Percentiles rank a stretch among this genome's conserved stretches.
phyloP scores from a whole-genome alignment of 2,888 invertebrate species.

The Clivina fossor region DNA sequence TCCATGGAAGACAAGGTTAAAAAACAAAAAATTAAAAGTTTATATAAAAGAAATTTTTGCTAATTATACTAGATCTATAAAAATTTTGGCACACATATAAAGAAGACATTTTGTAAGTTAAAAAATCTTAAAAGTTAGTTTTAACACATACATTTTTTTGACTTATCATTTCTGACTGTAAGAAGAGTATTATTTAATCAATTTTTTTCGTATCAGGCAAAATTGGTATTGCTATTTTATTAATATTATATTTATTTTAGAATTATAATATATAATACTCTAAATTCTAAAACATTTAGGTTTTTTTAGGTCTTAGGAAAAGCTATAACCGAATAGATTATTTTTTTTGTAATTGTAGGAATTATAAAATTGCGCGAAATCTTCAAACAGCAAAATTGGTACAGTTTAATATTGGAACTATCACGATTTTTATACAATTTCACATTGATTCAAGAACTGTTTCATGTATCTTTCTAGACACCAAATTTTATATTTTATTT shows the following conservation, averaged over 20 bases:
- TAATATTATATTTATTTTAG: too few relatives aligned
- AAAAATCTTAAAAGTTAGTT: conserved; percentile 27
- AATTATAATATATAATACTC: conserved; percentile 44
- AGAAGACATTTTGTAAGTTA: conserved; percentile 31
- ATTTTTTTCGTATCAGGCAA: conserved; percentile 50
- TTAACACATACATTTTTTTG: conserved; percentile 27
- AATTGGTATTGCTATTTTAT: conserved; percentile 52
- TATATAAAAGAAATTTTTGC: conserved; percentile 15
- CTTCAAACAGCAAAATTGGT: too few relatives aligned
- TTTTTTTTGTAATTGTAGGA: too few relatives aligned
- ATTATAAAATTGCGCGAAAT: too few relatives aligned
- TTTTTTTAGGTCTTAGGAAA: too few relatives aligned
- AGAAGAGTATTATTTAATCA: conserved; percentile 50
- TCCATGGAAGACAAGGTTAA: conserved; percentile 30
- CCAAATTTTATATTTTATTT: too few relatives aligned
- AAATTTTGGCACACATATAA: conserved; percentile 32
- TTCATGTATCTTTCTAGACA: too few relatives aligned
- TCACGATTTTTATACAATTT: too few relatives aligned
- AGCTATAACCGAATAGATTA: too few relatives aligned
- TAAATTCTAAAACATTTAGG: conserved; percentile 30
- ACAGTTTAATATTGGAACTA: too few relatives aligned
- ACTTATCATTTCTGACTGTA: conserved; percentile 26
- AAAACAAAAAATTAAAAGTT: conserved; percentile 19
- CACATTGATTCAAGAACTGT: too few relatives aligned
- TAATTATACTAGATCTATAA: conserved; percentile 14